Evolutionary conservation across 2,888 invertebrate species (phyloP).

Genomic region (Tipula unca): DNA sequence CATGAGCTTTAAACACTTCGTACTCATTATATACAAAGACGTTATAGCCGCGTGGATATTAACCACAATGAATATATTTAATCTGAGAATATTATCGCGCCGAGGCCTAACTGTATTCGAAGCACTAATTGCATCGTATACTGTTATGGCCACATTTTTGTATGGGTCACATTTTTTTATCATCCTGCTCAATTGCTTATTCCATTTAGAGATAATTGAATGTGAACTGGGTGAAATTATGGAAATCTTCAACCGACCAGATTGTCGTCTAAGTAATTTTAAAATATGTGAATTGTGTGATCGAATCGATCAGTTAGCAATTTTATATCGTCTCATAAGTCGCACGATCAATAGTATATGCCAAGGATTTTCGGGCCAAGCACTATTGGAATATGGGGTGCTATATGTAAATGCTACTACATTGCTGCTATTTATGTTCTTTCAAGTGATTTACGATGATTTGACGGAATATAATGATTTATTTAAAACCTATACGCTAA

Average conservation of each 20-base stretch:
- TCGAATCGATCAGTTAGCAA: background rate
- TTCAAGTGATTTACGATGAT: background rate
- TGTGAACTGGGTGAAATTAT: background rate
- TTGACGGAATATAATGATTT: background rate
- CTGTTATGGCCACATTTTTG: background rate
- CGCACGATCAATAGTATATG: background rate
- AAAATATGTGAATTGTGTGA: background rate
- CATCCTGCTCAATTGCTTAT: background rate
- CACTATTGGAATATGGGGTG: background rate
- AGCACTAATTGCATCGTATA: background rate
- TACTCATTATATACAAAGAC: background rate
- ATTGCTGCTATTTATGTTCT: background rate
- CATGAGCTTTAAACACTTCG: background rate
- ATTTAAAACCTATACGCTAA: background rate
- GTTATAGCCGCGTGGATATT: background rate
- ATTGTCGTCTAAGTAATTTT: background rate
- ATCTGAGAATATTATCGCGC: background rate
- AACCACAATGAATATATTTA: background rate
- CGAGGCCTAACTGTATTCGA: background rate
- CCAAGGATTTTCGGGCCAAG: background rate
- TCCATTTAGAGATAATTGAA: background rate
- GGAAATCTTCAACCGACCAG: background rate
- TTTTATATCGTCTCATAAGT: background rate
- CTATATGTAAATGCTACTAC: background rate
- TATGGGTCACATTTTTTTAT: background rate